Base-by-base conservation (phyloP, 2,888 invertebrate genomes). In the Plebejus anna region DNA sequence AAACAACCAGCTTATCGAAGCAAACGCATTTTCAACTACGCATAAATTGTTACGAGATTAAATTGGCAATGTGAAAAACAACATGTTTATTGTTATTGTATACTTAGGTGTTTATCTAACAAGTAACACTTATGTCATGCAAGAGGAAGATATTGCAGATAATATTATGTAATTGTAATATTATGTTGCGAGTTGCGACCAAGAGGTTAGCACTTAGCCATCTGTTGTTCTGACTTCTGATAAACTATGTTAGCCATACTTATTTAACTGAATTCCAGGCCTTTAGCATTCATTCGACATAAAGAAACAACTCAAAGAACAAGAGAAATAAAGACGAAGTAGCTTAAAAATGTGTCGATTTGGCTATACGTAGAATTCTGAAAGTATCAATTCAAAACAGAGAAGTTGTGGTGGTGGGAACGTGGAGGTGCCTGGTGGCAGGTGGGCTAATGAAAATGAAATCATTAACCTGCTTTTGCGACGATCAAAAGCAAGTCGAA, bases 81-180 rank as follows among this genome's bases (percentile, higher is more conserved):
- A 73, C 73, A 73, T 73, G 73, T 73, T 73, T 73, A 55, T 73
- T 73, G 55, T 75, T 28, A 70, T 75, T 66, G 66, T 47, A 61
- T 66, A 13, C 13, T 42, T 66, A 13, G 13, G n/a, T 38, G 57
- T 75, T 75, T 47, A 42, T 42, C 36, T 61, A 75, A 16, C 61
- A 75, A 32, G 38, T 47, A 66, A 70, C 28, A 75, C 57, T 75
- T 75, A 75, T 66, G 47, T 75, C 72, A 72, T 51, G n/a, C 38
- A 38, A 70, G 70, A 38, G 38, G 70, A 38, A 71, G 38, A 71
- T 42, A 71, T 71, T 28, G n/a, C 22, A 70, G 36, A 22, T 22
- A 22, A 22, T 22, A 22, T 16, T 71, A 71, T 71, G n/a, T 71
- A 22, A 22, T 22, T 22, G 22, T 22, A 38, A 70, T 7, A n/a